Base-by-base conservation (phyloP, 2,113 vertebrate species). In the Bubo bubo region DNA sequence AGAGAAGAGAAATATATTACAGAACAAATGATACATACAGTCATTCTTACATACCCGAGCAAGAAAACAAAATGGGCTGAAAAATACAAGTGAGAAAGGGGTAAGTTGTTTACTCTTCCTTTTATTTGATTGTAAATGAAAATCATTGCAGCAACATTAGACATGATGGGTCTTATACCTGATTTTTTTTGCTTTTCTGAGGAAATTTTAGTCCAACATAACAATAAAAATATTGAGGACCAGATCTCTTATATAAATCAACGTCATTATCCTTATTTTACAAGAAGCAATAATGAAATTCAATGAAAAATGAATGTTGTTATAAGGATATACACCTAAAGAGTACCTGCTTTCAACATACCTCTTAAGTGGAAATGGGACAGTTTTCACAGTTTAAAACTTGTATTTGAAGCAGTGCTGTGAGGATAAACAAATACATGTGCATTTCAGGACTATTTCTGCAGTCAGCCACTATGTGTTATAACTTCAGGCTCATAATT, bases 401-500 rank as follows among this genome's bases (percentile, higher is more conserved):
- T 68, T 79, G 8, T 13, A 37, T 73, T 64, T 79, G 39, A 83
- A 76, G 27, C 27, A 28, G 35, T 45, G 21, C 62, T 88, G 60
- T 19, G 34, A 90, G 21, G 14, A 86, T 73, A 95, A 90, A 67
- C 28, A 79, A 59, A 68, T 72, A 13, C 0, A 1, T 79, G 66
- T 49, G 26, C 37, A 72, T 79, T 92, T 75, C 62, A 59, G 70
- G n/a, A 56, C 20, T 63, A 59, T 82, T 95, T 96, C 71, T 94
- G 66, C 60, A 94, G 81, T 60, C 85, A 85, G 62, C 0, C 27
- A 20, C 43, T 77, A 19, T 26, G 41, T 84, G 81, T 90, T 79
- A 26, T 66, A 96, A 81, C 55, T 95, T 87, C 81, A 88, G 70
- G 43, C 26, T 95, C 32, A 72, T 87, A 72, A 95, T 85, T 95